phyloP scores from a whole-genome alignment of 2,113 vertebrate species.

The Machaerirhynchus nigripectus region DNA sequence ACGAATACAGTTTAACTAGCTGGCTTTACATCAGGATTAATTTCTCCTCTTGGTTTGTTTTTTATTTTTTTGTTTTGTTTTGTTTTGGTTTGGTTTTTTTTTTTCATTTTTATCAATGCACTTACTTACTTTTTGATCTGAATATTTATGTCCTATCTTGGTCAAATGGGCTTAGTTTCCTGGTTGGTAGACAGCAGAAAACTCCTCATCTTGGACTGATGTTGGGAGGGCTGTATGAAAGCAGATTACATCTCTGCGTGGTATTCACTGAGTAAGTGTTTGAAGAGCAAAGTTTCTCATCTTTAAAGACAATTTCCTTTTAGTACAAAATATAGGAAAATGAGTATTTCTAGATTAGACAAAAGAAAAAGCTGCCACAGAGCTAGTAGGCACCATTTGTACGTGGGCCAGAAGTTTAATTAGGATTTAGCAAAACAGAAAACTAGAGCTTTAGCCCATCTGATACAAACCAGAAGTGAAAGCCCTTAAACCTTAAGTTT shows the following conservation, averaged over 20 bases:
- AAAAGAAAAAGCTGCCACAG: neutral
- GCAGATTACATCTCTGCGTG: neutral
- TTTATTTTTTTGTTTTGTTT: neutral
- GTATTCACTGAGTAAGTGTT: neutral
- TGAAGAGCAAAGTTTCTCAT: constrained; percentile 1
- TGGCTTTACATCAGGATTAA: neutral
- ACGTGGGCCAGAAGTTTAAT: neutral
- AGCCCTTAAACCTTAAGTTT: neutral
- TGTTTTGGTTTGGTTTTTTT: neutral
- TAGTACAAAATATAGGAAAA: neutral
- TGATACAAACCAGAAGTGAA: constrained; percentile 6
- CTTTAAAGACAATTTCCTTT: constrained; percentile 6
- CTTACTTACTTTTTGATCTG: neutral
- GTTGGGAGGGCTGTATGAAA: neutral
- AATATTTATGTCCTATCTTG: neutral
- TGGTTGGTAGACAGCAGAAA: neutral
- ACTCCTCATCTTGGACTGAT: neutral
- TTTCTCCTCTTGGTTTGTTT: neutral
- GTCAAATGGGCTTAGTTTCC: neutral
- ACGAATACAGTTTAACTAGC: neutral
- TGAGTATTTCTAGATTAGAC: neutral
- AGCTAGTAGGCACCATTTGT: neutral
- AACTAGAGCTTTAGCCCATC: neutral
- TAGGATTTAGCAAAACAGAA: constrained; percentile 10
- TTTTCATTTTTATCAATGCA: neutral